Base-by-base conservation (phyloP, 2,113 vertebrate species). In the Conger conger region DNA sequence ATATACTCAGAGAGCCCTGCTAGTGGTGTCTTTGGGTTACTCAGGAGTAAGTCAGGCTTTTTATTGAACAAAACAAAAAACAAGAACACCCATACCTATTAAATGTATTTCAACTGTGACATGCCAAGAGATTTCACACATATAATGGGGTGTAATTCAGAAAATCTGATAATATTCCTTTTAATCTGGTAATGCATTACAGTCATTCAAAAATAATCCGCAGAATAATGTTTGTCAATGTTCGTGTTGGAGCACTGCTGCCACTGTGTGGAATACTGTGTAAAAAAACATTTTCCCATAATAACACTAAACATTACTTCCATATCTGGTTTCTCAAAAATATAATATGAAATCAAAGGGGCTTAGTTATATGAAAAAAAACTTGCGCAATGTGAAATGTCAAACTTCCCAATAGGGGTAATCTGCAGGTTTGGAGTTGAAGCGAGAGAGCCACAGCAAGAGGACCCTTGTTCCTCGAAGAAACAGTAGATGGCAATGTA, bases 241-340 rank as follows among this genome's bases (percentile, higher is more conserved):
- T 73, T 6, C 68, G 5, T 73, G n/a, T 73, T 33, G 68, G n/a
- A 73, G 68, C n/a, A 33, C 27, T 73, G 68, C 68, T 73, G 68
- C 68, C 68, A 73, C 68, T 33, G n/a, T 73, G 68, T 73, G 68
- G 68, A 68, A n/a, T 68, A 68, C 60, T 68, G 60, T 68, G 60
- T 7, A 73, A 33, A 33, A 33, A n/a, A 13, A 73, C 27, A n/a
- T 73, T 73, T 33, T 33, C 68, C 2, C n/a, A 73, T 33, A 63
- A 27, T 15, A 57, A 57, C 13, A 20, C 18, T 63, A 63, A 63
- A 50, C 11, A 50, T 50, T 63, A 63, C 18, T 63, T 8, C 27
- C 27, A 63, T 20, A 63, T 23, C 5, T 63, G 4, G 7, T 63
- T 63, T 63, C 57, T 63, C 57, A 63, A 63, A 63, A 23, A 63